Percentiles rank a stretch among this genome's conserved stretches.
Conservation (phyloP, 2,113 vertebrate genomes). For the Sylvia atricapilla region DNA sequence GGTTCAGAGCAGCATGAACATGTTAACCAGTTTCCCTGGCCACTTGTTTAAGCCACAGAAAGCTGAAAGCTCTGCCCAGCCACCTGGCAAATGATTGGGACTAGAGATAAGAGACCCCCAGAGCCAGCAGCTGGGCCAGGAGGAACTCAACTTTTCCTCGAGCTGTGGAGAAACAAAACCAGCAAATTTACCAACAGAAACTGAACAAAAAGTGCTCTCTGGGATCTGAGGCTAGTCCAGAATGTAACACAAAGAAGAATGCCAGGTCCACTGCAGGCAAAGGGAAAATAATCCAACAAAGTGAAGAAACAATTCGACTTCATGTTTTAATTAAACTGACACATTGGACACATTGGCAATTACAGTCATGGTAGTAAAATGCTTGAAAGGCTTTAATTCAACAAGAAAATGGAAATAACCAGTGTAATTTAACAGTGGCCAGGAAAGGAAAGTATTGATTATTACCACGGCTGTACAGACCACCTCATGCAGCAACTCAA, state of each 20-base stretch:
- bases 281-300: neutral
- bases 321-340: neutral
- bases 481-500: neutral
- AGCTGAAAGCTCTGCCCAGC: neutral
- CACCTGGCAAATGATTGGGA: neutral
- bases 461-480: neutral
- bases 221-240: neutral
- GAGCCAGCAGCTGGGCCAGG: neutral
- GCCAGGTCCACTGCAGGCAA: neutral
- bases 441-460: neutral
- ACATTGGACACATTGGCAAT: neutral
- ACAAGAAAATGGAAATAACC: neutral
- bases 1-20: neutral
- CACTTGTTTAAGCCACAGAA: neutral
- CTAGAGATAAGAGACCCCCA: neutral
- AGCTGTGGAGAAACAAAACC: neutral
- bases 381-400: neutral
- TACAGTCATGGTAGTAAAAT: neutral
- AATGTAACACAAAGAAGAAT: neutral
- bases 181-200: neutral
- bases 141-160: neutral
- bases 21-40: neutral
- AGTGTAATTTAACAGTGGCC: neutral
- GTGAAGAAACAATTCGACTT: neutral
- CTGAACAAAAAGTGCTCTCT: neutral